phyloP scores from a whole-genome alignment of 2,113 vertebrate genomes.

The Ictalurus furcatus region DNA sequence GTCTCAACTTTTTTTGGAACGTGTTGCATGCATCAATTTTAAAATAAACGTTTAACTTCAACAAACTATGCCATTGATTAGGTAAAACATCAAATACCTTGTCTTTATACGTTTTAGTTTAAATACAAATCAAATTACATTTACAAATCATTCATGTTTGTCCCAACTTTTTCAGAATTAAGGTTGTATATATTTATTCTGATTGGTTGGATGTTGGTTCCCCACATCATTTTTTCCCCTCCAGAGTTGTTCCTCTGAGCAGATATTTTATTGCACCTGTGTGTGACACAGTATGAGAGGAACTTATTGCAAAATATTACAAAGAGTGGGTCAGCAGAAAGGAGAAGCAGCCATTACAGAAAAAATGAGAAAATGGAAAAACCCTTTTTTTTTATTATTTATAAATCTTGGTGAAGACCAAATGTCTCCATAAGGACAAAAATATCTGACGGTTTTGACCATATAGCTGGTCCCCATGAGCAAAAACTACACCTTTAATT shows the following conservation, averaged over 20 bases:
- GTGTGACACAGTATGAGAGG: no score
- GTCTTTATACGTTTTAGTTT: no score
- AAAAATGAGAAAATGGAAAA: background rate
- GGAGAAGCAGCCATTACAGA: background rate
- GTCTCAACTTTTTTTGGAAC: no score
- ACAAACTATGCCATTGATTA: no score
- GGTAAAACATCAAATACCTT: no score
- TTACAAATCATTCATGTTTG: no score
- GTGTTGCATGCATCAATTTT: no score
- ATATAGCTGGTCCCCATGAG: background rate
- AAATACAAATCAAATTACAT: no score
- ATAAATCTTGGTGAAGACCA: background rate
- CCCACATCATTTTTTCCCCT: background rate
- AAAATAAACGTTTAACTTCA: no score
- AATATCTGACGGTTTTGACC: background rate
- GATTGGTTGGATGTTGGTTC: background rate
- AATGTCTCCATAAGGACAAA: background rate
- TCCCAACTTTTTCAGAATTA: no score
- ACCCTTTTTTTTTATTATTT: background rate
- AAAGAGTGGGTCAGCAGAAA: background rate
- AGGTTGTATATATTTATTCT: background rate
- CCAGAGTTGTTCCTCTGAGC: background rate
- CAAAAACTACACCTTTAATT: background rate
- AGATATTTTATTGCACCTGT: background rate
- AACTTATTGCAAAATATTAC: conserved; percentile 1